phyloP scores from a whole-genome alignment of 2,888 invertebrate genomes.

The Podabrus alpinus region DNA sequence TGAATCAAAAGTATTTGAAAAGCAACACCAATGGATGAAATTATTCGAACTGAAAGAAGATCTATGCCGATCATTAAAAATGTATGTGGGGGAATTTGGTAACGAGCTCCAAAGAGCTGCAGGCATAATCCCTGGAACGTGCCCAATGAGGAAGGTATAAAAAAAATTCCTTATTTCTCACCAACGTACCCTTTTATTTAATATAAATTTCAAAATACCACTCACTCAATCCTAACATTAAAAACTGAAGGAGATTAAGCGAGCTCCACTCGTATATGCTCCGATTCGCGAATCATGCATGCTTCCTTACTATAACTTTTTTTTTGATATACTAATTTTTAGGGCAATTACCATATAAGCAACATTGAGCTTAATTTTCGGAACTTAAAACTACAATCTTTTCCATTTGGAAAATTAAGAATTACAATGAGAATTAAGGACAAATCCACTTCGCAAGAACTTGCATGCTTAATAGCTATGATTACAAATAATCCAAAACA shows the following conservation, averaged over 20 bases:
- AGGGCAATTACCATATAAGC: not conserved
- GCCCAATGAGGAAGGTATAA: not conserved
- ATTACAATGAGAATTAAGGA: not conserved
- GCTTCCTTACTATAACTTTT: not conserved
- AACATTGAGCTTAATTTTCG: not conserved
- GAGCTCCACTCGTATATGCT: too few species aligned
- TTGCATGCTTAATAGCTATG: not conserved
- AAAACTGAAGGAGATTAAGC: too few species aligned
- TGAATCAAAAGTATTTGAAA: not conserved
- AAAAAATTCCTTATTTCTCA: too few species aligned
- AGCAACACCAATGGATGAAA: not conserved
- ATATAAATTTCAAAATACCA: too few species aligned
- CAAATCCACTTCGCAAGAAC: not conserved
- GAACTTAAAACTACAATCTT: conserved; percentile 1
- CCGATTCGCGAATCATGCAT: too few species aligned
- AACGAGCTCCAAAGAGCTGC: conserved; percentile 1
- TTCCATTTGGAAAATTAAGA: conserved; percentile 9
- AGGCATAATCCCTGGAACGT: not conserved
- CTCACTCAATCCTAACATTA: too few species aligned
- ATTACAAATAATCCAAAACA: not conserved
- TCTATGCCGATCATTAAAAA: not conserved
- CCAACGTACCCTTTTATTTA: too few species aligned
- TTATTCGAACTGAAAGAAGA: not conserved
- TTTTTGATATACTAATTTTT: not conserved
- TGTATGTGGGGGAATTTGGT: not conserved